Percentiles rank a stretch among this genome's conserved stretches.
phyloP scores from a whole-genome alignment of 2,113 vertebrate genomes.

The Toxotes jaculatrix region DNA sequence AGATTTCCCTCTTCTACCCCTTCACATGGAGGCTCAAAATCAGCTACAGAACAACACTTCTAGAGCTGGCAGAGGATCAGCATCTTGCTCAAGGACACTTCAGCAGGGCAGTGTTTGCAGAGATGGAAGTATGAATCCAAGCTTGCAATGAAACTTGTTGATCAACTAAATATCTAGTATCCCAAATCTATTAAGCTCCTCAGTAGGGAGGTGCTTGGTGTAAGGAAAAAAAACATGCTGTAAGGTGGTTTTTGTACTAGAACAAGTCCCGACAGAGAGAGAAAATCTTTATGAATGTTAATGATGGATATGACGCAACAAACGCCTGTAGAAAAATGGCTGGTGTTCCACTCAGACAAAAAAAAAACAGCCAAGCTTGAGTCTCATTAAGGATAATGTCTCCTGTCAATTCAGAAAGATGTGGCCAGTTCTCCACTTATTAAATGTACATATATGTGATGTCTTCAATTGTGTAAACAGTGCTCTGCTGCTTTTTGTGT shows the following conservation, averaged over 20 bases:
- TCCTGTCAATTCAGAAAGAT: neutral
- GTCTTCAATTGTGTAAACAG: neutral
- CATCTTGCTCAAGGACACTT: neutral
- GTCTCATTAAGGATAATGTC: slow-evolving; percentile 2
- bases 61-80: neutral
- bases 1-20: neutral
- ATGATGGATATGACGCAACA: slow-evolving; percentile 30
- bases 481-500: neutral
- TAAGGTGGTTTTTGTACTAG: neutral
- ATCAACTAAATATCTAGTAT: neutral
- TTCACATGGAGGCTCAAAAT: neutral
- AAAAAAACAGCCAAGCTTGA: neutral
- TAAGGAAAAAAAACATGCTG: neutral
- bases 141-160: neutral
- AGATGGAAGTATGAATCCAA: neutral
- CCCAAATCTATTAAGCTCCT: slow-evolving; percentile 4
- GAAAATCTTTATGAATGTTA: neutral
- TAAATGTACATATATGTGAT: neutral
- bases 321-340: slow-evolving; percentile 17
- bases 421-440: neutral
- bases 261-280: slow-evolving; percentile 56
- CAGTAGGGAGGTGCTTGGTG: neutral
- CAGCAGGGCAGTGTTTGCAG: neutral
- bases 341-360: neutral
- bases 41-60: neutral